These are phyloP conservation scores for Dendrolimus pini DNA, from an alignment of 2,888 invertebrate genomes.

Conservation along the genomic window DNA sequence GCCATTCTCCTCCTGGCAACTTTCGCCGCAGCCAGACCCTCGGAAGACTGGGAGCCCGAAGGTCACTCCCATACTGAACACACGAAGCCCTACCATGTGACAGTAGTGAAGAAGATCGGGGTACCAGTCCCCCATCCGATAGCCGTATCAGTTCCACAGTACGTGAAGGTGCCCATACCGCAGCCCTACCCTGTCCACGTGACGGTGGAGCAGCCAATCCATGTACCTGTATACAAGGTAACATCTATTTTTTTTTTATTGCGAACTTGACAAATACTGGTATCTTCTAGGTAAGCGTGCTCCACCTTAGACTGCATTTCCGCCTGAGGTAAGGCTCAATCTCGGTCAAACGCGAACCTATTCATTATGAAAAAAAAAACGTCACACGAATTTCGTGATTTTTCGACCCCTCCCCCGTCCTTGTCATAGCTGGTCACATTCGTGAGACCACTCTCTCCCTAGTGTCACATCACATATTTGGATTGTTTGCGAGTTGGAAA, in stretches of 20 bases:
- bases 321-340: too few relatives aligned
- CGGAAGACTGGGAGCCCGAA: conserved; percentile 69
- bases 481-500: too few relatives aligned
- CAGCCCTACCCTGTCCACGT: conserved; percentile 86
- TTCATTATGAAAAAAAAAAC: too few relatives aligned
- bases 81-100: conserved; percentile 82
- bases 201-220: conserved; percentile 82
- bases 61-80: conserved; percentile 81
- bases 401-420: too few relatives aligned
- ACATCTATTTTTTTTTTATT: conserved; percentile 6
- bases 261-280: too few relatives aligned
- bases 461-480: too few relatives aligned
- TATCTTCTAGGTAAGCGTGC: too few relatives aligned
- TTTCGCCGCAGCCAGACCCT: conserved; percentile 44
- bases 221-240: conserved; percentile 83
- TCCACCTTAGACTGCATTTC: too few relatives aligned
- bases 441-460: too few relatives aligned
- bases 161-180: conserved; percentile 83
- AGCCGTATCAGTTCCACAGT: conserved; percentile 82
- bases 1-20: conserved; percentile 49
- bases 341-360: too few relatives aligned
- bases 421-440: too few relatives aligned
- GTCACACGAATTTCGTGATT: too few relatives aligned
- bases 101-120: conserved; percentile 83
- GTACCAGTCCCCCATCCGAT: conserved; percentile 85